These are phyloP conservation scores for Crematogaster levior DNA, from an alignment of 2,888 invertebrate species.

Conservation along the genomic window DNA sequence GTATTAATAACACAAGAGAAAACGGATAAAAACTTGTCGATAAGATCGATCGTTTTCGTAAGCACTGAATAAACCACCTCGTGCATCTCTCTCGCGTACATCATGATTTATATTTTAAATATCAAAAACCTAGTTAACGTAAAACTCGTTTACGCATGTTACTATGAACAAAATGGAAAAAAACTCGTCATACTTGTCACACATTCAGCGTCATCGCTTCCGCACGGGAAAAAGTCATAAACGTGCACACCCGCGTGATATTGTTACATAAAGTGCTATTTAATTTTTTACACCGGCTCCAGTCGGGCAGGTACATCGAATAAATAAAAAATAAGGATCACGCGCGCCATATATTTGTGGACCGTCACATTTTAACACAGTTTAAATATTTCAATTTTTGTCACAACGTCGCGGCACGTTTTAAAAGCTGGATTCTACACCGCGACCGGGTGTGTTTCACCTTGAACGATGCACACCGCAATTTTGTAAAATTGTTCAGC, in stretches of 20 bases:
- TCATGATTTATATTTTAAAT: constrained; percentile 34
- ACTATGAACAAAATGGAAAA: constrained; percentile 33
- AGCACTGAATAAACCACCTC: neutral
- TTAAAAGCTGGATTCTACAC: constrained; percentile 34
- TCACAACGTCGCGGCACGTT: constrained; percentile 13
- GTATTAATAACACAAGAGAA: neutral
- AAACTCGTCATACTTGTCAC: constrained; percentile 30
- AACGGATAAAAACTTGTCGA: neutral
- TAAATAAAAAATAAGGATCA: constrained; percentile 50
- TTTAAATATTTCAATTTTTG: constrained; percentile 55
- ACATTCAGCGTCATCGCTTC: constrained; percentile 43
- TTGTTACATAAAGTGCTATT: constrained; percentile 48
- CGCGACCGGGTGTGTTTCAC: neutral
- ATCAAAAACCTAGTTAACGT: constrained; percentile 43
- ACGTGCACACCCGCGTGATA: constrained; percentile 27
- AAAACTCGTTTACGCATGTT: constrained; percentile 29
- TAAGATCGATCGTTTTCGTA: neutral
- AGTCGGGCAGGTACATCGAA: constrained; percentile 15
- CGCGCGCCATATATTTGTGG: constrained; percentile 31
- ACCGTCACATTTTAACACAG: constrained; percentile 45
- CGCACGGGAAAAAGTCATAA: constrained; percentile 27
- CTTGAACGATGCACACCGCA: constrained; percentile 28
- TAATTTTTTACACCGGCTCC: constrained; percentile 50
- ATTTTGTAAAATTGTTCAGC: constrained; percentile 44
- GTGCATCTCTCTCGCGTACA: neutral